These are phyloP conservation scores for Cassiopea xamachana DNA, from an alignment of 30 jellyfish, hydroid and myxozoan species.

Conservation along the genomic window DNA sequence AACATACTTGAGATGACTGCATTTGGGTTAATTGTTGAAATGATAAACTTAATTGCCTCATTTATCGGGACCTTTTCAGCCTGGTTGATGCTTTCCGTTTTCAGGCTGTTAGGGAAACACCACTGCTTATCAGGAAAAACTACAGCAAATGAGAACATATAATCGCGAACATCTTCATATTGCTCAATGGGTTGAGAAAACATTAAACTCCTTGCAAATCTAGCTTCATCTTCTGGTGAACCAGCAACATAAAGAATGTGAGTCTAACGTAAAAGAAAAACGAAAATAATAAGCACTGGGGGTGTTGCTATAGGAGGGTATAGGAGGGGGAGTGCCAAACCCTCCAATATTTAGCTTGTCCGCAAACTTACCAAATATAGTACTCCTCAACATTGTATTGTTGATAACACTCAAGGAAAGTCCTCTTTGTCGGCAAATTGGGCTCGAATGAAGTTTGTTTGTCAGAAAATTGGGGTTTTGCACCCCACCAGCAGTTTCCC, in stretches of 20 bases:
- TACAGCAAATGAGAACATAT: background rate
- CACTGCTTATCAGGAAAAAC: background rate
- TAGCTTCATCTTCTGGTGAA: background rate
- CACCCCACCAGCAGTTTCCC: too few species aligned
- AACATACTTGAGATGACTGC: background rate
- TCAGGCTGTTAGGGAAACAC: background rate
- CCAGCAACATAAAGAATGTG: background rate
- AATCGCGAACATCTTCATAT: background rate
- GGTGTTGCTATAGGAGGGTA: too few species aligned
- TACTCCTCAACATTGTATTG: too few species aligned
- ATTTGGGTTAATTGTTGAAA: background rate
- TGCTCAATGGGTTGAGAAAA: background rate
- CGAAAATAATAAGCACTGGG: background rate
- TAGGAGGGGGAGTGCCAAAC: too few species aligned
- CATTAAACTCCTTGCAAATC: background rate
- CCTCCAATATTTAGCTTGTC: too few species aligned
- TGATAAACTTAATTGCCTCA: background rate
- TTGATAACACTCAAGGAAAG: too few species aligned
- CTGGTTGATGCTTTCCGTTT: background rate
- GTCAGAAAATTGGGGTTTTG: too few species aligned
- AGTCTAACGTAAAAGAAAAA: background rate
- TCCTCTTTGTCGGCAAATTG: too few species aligned
- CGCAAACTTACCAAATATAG: too few species aligned
- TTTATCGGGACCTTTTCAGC: background rate
- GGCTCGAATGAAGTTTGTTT: too few species aligned